Evolutionary conservation across 2,113 vertebrate genomes (phyloP), one percentile per base, ranked within the genome.

Genomic region (Oryzias melastigma): DNA sequence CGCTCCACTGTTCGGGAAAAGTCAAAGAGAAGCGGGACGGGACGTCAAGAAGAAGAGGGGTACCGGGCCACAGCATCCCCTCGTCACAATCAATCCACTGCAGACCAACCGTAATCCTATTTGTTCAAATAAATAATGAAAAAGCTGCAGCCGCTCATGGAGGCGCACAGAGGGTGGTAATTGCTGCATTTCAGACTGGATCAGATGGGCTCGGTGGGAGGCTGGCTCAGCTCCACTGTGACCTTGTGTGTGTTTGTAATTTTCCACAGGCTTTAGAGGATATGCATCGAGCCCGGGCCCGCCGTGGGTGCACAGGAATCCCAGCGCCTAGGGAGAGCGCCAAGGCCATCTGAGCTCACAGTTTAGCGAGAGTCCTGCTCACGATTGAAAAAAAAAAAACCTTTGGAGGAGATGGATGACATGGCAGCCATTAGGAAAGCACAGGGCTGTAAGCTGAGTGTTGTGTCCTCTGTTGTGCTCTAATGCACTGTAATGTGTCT

Each of bases 101-200:
- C 88, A 85, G 78, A 82, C 77, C 80, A 16, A 66, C 77, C 45
- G 65, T 88, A 89, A 90, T 91, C 87, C 87, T 83, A 77, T 89
- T 90, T 88, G 84, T 87, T 85, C 82, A 87, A 88, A 90, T 87
- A 91, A 91, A 91, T 90, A 91, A 91, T 89, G 81, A 88, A 91
- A 83, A 63, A 62, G 82, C 80, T 52, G 73, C 74, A 67, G 77
- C 74, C 84, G 59, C 84, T 78, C 84, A 75, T 24, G 18, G 59
- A 74, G 75, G 79, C 73, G 48, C 78, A 61, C 81, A 52, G 78
- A 68, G 82, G 83, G 83, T 69, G 82, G 89, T 91, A 90, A 91
- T 90, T 88, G 88, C 84, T 49, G 80, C 78, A 64, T 87, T 90
- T 88, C 84, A 81, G 84, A 58, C 71, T 56, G 75, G 86, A 91